phyloP scores from a whole-genome alignment of 2,797 vertebrate species.

The Platalea minor region DNA sequence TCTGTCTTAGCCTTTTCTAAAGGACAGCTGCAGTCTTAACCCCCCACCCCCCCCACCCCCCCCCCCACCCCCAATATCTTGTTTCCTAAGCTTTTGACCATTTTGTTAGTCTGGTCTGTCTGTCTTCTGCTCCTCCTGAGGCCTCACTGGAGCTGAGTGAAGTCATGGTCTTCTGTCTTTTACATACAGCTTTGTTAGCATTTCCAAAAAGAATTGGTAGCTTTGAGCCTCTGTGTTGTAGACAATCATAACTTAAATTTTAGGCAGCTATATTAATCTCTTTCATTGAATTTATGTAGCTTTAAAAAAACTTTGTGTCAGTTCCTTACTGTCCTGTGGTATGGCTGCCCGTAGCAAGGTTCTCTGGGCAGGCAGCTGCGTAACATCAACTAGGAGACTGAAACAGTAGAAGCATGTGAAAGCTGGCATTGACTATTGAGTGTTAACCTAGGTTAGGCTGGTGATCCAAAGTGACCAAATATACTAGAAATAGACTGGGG shows the following conservation, averaged over 20 bases:
- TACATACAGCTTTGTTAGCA: background rate
- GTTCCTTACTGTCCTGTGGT: background rate
- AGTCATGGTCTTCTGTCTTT: background rate
- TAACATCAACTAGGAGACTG: background rate
- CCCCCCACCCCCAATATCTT: rapidly evolving
- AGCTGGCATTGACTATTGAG: background rate
- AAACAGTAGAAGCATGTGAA: background rate
- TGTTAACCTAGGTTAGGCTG: background rate
- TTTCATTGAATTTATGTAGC: background rate
- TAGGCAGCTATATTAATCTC: background rate
- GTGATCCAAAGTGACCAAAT: background rate
- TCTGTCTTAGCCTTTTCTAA: background rate
- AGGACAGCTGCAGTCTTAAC: background rate
- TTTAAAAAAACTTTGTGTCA: background rate
- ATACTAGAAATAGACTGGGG: background rate
- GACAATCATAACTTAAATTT: background rate
- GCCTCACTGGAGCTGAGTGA: background rate
- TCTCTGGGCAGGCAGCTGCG: background rate
- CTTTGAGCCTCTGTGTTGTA: background rate
- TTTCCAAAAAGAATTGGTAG: background rate
- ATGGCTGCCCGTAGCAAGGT: background rate
- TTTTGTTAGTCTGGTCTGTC: background rate
- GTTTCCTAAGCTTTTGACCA: background rate
- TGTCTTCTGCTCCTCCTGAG: background rate
- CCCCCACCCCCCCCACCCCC: rapidly evolving